Percentiles rank a stretch among this genome's conserved stretches.
These are phyloP conservation scores for Alligator sinensis DNA, from an alignment of 2,113 vertebrate genomes.

Conservation along the genomic window DNA sequence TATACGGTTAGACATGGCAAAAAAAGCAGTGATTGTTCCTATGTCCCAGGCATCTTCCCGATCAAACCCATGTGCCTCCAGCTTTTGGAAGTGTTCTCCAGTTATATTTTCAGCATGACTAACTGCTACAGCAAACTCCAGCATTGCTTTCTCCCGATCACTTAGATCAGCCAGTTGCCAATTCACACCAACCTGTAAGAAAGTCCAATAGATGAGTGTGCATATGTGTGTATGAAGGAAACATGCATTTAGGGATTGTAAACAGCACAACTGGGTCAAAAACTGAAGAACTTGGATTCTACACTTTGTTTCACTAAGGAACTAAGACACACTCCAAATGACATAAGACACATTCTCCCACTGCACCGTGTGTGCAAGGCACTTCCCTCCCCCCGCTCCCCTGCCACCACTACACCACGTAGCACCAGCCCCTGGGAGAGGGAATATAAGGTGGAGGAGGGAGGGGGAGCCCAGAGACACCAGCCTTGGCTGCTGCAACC, in stretches of 20 bases:
- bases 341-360: not conserved
- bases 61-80: slow-evolving; percentile 85
- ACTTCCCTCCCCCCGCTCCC: no score
- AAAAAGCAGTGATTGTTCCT: slow-evolving; percentile 85
- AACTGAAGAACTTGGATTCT: not conserved
- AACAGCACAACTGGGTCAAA: not conserved
- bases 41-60: slow-evolving; percentile 89
- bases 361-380: no score
- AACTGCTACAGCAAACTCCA: slow-evolving; percentile 87
- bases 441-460: no score
- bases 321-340: not conserved
- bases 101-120: slow-evolving; percentile 84
- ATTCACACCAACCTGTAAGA: slow-evolving; percentile 82
- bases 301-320: not conserved
- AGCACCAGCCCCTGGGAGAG: no score
- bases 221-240: not conserved
- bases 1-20: slow-evolving; percentile 86
- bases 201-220: not conserved
- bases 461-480: no score
- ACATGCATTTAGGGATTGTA: not conserved
- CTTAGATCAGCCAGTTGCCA: slow-evolving; percentile 82
- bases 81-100: slow-evolving; percentile 81
- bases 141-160: slow-evolving; percentile 80
- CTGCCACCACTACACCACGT: no score
- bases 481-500: no score